Evolutionary conservation across 2,797 vertebrate genomes (phyloP).

Genomic region (Clarias platycephalus): DNA sequence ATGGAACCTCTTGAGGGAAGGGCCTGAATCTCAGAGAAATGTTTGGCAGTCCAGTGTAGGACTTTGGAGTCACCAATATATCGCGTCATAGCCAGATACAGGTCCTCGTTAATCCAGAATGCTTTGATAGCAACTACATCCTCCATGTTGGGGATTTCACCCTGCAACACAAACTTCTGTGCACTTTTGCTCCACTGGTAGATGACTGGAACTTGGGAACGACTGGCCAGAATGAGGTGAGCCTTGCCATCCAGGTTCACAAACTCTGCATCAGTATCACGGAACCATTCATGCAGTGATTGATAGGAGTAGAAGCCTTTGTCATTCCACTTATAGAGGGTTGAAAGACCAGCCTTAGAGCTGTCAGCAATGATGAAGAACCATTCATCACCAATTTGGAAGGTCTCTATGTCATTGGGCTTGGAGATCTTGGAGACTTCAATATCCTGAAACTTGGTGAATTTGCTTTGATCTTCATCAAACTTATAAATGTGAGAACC

Average conservation of each 20-base stretch:
- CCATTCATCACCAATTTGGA: slow-evolving; percentile 89
- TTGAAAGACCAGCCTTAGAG: slow-evolving; percentile 95
- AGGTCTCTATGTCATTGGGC: slow-evolving; percentile 95
- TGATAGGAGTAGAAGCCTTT: slow-evolving; percentile 98
- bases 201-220: slow-evolving; percentile 94
- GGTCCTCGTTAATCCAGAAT: slow-evolving; percentile 85
- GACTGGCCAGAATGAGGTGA: slow-evolving; percentile 90
- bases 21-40: slow-evolving; percentile 91
- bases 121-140: slow-evolving; percentile 94
- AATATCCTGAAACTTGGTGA: slow-evolving; percentile 97
- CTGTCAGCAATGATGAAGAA: slow-evolving; percentile 97
- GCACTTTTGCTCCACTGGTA: slow-evolving; percentile 92
- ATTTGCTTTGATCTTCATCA: slow-evolving; percentile 94
- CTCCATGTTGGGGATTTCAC: slow-evolving; percentile 96
- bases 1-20: slow-evolving; percentile 94
- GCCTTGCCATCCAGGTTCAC: slow-evolving; percentile 90
- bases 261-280: slow-evolving; percentile 95
- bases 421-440: slow-evolving; percentile 97
- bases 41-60: slow-evolving; percentile 89
- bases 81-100: slow-evolving; percentile 91
- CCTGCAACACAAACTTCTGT: slow-evolving; percentile 87
- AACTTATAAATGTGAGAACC: slow-evolving; percentile 98
- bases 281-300: slow-evolving; percentile 96
- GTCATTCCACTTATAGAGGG: slow-evolving; percentile 96
- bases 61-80: slow-evolving; percentile 97